Evolutionary conservation across 2,888 invertebrate species (phyloP).

Genomic region (Noctua janthe): DNA sequence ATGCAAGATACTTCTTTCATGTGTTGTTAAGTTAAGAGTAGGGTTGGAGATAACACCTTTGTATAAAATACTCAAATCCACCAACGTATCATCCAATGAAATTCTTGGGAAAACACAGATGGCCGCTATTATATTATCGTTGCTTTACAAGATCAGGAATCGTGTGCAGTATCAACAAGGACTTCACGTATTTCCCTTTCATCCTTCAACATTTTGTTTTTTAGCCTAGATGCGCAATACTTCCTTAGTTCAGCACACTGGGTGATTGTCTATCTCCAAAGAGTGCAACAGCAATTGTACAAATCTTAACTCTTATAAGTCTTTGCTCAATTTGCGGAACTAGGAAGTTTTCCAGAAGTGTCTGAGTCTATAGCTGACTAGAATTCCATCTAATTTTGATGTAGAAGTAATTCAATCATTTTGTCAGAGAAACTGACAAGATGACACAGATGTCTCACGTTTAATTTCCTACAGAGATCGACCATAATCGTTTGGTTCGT

Average conservation of each 20-base stretch:
- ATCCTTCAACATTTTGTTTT: slow-evolving; percentile 27
- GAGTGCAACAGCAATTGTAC: neutral
- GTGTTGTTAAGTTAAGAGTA: neutral
- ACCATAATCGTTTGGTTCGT: slow-evolving; percentile 25
- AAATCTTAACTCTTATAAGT: slow-evolving; percentile 9
- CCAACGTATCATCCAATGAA: neutral
- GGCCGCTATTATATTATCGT: neutral
- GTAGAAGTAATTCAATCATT: slow-evolving; percentile 26
- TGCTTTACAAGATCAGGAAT: neutral
- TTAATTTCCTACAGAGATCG: slow-evolving; percentile 28
- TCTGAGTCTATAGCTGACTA: slow-evolving; percentile 26
- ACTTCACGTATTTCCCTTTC: slow-evolving; percentile 25
- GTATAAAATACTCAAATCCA: neutral
- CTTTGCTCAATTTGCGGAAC: slow-evolving; percentile 17
- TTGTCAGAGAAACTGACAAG: neutral
- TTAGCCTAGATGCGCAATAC: neutral
- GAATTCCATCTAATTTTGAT: slow-evolving; percentile 55
- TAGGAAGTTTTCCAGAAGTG: neutral
- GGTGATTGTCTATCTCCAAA: neutral
- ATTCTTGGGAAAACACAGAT: neutral
- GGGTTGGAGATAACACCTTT: neutral
- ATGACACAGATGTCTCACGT: slow-evolving; percentile 1
- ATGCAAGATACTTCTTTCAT: neutral
- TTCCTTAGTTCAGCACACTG: slow-evolving; percentile 35
- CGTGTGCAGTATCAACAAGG: slow-evolving; percentile 53